Base-by-base conservation (phyloP, 1,140 invertebrate genomes). In the Drosophila neocordata region DNA sequence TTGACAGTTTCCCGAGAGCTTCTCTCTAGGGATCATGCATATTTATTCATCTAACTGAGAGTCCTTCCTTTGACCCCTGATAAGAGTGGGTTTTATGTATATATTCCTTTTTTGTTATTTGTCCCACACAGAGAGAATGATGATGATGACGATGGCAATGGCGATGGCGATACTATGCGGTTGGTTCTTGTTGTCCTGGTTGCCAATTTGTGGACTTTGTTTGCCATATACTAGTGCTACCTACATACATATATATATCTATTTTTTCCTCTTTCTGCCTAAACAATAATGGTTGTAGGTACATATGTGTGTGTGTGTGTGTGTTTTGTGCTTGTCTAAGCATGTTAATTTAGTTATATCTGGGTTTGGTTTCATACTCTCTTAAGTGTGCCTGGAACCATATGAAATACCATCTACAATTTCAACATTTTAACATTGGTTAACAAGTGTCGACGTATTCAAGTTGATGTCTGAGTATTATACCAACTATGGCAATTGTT, bases 271-370 rank as follows among this genome's bases (percentile, higher is more conserved):
- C 6, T 31, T 31, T 31, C 27, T 31, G 27, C 27, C 27, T 31
- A 31, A 31, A 31, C 27, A 31, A 38, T 48, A 8, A 44, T 44
- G 41, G 41, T 31, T 31, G 24, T 24, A 15, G 13, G 56, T 38
- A 58, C 61, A 53, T 57, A n/a, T 60, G 51, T 31, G 35, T 31
- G 27, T 31, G 27, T 44, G 8, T 38, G 12, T 20, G 9, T 55
- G 35, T 72, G 27, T 67, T 31, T 31, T 31, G 58, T 77, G 81
- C 56, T 77, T 77, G 58, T 65, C 61, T 60, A 65, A 77, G 81
- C 81, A 77, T 85, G 67, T 82, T 87, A 87, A 87, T 87, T 88
- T 65, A 73, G 71, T 74, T 77, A 79, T 73, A 82, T 85, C 76
- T 73, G 65, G 11, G 15, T 20, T 58, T 12, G 56, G 52, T 55